Conservation (phyloP, 37 sponge, comb jelly and placozoan species). For the Aphrocallistes beatrix region DNA sequence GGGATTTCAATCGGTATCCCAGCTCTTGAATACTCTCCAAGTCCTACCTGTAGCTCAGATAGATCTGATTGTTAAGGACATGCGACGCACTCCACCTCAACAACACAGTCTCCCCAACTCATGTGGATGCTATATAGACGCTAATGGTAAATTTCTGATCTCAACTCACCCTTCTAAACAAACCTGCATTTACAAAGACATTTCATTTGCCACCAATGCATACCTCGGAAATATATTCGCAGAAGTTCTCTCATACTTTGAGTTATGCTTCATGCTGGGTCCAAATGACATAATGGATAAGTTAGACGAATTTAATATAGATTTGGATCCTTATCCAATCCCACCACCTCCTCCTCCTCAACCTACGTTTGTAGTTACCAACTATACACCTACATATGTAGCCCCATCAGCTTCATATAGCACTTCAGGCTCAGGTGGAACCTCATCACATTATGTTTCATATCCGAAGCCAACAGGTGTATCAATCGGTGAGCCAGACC, state of each 20-base stretch:
- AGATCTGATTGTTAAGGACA: not conserved
- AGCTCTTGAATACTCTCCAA: not conserved
- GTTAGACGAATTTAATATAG: not conserved
- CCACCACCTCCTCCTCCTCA: not conserved
- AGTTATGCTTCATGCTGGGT: not conserved
- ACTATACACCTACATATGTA: too few relatives aligned
- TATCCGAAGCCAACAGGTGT: too few relatives aligned
- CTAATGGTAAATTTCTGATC: not conserved
- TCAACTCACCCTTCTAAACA: not conserved
- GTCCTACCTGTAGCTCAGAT: not conserved
- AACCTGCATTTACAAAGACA: not conserved
- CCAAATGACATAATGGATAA: not conserved
- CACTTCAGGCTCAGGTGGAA: too few relatives aligned
- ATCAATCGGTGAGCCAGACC: constrained; percentile 5
- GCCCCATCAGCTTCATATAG: too few relatives aligned
- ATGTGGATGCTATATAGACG: not conserved
- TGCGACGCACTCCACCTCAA: not conserved
- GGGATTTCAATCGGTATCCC: not conserved
- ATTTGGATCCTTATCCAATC: not conserved
- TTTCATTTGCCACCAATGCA: not conserved
- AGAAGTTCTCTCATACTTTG: not conserved
- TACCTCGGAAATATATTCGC: not conserved
- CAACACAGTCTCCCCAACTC: not conserved
- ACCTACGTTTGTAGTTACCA: too few relatives aligned
- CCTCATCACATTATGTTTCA: too few relatives aligned